Evolutionary conservation across 2,113 vertebrate genomes (phyloP).

Genomic region (Corydoras sp.): DNA sequence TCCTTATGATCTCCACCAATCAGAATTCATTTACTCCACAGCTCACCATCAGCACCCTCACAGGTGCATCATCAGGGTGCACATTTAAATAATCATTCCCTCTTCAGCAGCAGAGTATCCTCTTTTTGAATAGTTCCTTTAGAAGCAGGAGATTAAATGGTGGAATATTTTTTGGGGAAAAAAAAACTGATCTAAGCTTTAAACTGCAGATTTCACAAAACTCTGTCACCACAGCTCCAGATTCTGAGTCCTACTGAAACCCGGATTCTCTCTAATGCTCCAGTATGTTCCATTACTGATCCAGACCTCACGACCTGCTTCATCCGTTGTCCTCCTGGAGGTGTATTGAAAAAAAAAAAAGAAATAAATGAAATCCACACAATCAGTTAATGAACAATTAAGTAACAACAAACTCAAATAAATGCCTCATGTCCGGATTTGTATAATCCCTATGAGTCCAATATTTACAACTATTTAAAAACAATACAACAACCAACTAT

Average conservation of each 20-base stretch:
- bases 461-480: too few species aligned
- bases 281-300: slow-evolving; percentile 81
- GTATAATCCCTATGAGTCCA: too few species aligned
- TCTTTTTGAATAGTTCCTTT: not conserved
- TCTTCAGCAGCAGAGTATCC: not conserved
- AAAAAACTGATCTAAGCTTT: not conserved
- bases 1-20: not conserved
- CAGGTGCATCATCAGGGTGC: not conserved
- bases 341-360: too few species aligned
- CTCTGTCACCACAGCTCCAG: slow-evolving; percentile 78
- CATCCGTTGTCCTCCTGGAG: slow-evolving; percentile 68
- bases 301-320: slow-evolving; percentile 77
- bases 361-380: too few species aligned
- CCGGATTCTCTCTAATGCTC: slow-evolving; percentile 75
- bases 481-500: too few species aligned
- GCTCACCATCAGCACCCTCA: not conserved
- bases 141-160: not conserved
- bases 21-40: slow-evolving; percentile 11
- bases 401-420: too few species aligned
- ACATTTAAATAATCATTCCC: not conserved
- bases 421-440: too few species aligned
- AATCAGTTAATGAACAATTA: too few species aligned
- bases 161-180: not conserved
- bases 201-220: not conserved
- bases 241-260: slow-evolving; percentile 73